A percentile compares a stretch with the other conserved stretches of the same genome.
phyloP scores from a whole-genome alignment of 2,888 invertebrate genomes.

The Gisinianus flammeolus region DNA sequence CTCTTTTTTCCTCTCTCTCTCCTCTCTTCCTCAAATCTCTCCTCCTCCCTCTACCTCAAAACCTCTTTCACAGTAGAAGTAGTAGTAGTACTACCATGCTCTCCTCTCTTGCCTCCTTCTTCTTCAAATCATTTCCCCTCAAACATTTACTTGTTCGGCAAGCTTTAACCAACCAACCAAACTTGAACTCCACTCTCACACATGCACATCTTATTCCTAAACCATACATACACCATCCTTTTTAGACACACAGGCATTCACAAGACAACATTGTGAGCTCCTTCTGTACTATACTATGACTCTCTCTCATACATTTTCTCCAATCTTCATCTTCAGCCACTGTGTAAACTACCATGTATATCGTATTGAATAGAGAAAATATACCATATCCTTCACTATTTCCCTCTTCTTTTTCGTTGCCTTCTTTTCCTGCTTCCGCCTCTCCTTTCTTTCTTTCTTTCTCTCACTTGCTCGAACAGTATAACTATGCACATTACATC shows the following conservation, averaged over 20 bases:
- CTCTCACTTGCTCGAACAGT: conserved; percentile 17
- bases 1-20: conserved; percentile 28
- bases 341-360: too few species aligned
- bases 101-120: conserved; percentile 23
- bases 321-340: neutral
- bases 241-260: conserved; percentile 12
- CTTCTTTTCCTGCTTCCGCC: conserved; percentile 14
- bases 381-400: neutral
- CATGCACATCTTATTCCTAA: conserved; percentile 20
- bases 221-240: neutral
- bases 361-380: too few species aligned
- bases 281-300: too few species aligned
- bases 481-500: conserved; percentile 29
- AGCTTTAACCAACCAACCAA: conserved; percentile 42
- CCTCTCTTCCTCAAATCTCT: conserved; percentile 37
- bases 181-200: conserved; percentile 26
- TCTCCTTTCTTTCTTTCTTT: conserved; percentile 27
- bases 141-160: conserved; percentile 44
- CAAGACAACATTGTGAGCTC: neutral
- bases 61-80: too few species aligned
- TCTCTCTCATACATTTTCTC: neutral
- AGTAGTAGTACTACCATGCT: neutral
- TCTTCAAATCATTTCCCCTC: conserved; percentile 46
- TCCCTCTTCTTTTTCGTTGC: neutral
- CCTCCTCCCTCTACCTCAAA: conserved; percentile 31